Percentiles rank a stretch among this genome's conserved stretches.
Evolutionary conservation across 2,797 vertebrate genomes (phyloP).

Genomic region (Staurois parvus): DNA sequence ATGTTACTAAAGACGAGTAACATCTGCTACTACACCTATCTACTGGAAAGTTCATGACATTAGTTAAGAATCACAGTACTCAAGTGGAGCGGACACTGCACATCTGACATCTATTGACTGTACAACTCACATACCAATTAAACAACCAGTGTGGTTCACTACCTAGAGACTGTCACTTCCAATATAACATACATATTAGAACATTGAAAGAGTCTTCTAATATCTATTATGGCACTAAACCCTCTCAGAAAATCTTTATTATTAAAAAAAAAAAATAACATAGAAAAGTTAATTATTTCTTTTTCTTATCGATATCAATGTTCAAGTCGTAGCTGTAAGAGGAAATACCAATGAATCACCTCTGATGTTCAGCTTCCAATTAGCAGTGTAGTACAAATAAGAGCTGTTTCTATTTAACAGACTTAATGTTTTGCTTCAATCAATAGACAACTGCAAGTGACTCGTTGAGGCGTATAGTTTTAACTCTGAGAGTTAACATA

Average conservation of each 20-base stretch:
- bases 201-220: not conserved
- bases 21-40: not conserved
- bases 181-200: not conserved
- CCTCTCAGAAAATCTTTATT: slow-evolving; percentile 5
- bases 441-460: slow-evolving; percentile 53
- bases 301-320: slow-evolving; percentile 51
- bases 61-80: not conserved
- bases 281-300: not conserved
- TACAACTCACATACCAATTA: not conserved
- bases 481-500: slow-evolving; percentile 54
- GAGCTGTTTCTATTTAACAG: slow-evolving; percentile 55
- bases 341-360: slow-evolving; percentile 49
- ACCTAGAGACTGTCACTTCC: not conserved
- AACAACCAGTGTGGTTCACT: not conserved
- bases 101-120: slow-evolving; percentile 3
- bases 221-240: not conserved
- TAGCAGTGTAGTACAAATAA: slow-evolving; percentile 58
- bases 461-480: slow-evolving; percentile 48
- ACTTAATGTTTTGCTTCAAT: slow-evolving; percentile 55
- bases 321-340: slow-evolving; percentile 15
- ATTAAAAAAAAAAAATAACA: slow-evolving; percentile 1
- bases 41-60: not conserved
- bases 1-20: not conserved
- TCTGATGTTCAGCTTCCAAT: slow-evolving; percentile 54
- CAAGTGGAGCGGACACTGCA: not conserved